Evolutionary conservation across 2,113 vertebrate species (phyloP).

Genomic region (Varanus komodoensis): DNA sequence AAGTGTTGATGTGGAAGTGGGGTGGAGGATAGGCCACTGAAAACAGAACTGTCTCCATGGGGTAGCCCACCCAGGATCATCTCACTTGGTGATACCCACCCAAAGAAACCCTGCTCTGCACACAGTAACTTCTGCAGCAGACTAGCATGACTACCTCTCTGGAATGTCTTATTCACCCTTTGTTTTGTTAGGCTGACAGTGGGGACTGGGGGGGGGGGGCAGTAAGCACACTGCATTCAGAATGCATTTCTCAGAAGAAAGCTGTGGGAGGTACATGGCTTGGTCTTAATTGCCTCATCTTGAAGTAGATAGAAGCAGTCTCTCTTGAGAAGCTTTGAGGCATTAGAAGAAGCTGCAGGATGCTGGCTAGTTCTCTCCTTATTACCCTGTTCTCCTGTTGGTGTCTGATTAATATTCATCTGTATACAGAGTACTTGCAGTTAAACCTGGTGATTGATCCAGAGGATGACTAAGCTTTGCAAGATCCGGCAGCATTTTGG

Average conservation of each 20-base stretch:
- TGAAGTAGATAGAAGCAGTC: background rate
- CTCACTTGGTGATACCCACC: background rate
- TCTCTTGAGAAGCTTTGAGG: background rate
- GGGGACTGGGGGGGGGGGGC: too few relatives aligned
- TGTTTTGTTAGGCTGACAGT: background rate
- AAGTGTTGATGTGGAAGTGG: background rate
- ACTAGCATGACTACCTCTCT: background rate
- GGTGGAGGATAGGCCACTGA: background rate
- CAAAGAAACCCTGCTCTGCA: background rate
- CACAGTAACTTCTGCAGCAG: background rate
- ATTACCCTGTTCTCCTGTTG: background rate
- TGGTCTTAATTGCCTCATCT: background rate
- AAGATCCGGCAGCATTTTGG: rapidly evolving
- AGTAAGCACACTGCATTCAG: background rate
- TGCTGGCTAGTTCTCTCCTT: rapidly evolving
- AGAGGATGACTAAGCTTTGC: background rate
- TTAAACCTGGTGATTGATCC: background rate
- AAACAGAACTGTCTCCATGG: background rate
- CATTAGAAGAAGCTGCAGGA: rapidly evolving
- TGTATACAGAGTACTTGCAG: rapidly evolving
- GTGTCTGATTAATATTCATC: background rate
- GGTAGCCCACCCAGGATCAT: background rate
- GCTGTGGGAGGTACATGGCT: background rate
- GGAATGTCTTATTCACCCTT: background rate
- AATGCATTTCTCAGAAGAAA: background rate